Base-by-base conservation (phyloP, 2,888 invertebrate species). In the Xestia rhomboidea region DNA sequence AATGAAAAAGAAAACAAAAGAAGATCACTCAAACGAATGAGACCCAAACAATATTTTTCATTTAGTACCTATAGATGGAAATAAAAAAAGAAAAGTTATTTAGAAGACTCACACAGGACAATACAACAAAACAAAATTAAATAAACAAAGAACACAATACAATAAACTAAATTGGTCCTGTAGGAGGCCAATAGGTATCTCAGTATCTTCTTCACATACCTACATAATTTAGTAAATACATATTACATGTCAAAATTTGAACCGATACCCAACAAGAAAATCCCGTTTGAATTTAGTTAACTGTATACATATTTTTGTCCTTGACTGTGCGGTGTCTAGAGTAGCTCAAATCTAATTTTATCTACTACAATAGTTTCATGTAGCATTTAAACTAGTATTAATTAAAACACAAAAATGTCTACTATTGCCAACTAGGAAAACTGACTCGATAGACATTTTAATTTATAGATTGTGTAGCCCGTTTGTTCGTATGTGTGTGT, bases 261-360 rank as follows among this genome's bases (percentile, higher is more conserved):
- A 75, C 38, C 10, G 24, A 57, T 49, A 24, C 49, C 41, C 41
- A 27, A 11, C 62, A n/a, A 62, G n/a, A 41, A 51, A n/a, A 6
- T 30, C 18, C 2, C 18, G 7, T 44, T 51, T 49, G 7, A 21
- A 76, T 63, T 51, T 44, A 21, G 46, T 46, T 38, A 49, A 38
- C 18, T 51, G n/a, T 41, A 30, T 24, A 63, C 41, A 49, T 1
- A 44, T 11, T 18, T 49, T 5, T 44, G 77, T 11, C 41, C 41
- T 76, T 75, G 27, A 30, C 54, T 51, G 15, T 57, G 6, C 46
- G 51, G 11, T 27, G 13, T 34, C 30, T 64, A 49, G 77, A 60
- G 27, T 27, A 38, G 44, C 63, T 68, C 34, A 27, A 51, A 54
- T 77, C 68, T 79, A 68, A 38, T 79, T 79, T 8, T 51, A 54